These are phyloP conservation scores for Pelosia muscerda DNA, from an alignment of 2,888 invertebrate species.

Conservation along the genomic window DNA sequence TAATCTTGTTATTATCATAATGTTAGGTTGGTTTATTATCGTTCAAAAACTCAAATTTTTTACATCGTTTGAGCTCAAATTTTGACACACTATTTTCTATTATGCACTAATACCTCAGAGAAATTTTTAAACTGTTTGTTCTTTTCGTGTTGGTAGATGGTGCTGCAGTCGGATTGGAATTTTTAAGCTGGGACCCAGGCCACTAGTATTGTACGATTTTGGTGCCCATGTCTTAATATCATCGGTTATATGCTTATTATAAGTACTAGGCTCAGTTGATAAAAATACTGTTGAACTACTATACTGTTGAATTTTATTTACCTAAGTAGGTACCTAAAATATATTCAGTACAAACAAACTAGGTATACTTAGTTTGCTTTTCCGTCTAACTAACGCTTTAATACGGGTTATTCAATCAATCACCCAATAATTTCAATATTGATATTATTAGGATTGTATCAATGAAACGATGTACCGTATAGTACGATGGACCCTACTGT, in stretches of 20 bases:
- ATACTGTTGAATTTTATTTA: not conserved
- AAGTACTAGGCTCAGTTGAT: slow-evolving; percentile 22
- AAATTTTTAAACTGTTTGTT: no score
- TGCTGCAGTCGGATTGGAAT: no score
- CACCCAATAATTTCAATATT: not conserved
- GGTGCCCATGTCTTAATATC: slow-evolving; percentile 21
- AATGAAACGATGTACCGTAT: slow-evolving; percentile 41
- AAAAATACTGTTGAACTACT: not conserved
- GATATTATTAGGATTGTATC: slow-evolving; percentile 36
- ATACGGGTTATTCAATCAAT: not conserved
- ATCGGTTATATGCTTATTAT: slow-evolving; percentile 19
- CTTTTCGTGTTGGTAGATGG: no score
- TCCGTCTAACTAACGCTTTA: not conserved
- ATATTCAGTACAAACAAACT: not conserved
- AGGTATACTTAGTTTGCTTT: not conserved
- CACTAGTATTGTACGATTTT: slow-evolving; percentile 15
- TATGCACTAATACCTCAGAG: no score
- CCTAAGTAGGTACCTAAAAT: not conserved
- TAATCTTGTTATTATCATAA: slow-evolving; percentile 15
- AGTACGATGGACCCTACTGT: slow-evolving; percentile 34
- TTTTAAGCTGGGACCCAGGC: no score
- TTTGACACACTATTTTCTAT: no score
- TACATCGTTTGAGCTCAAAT: no score
- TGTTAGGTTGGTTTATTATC: no score
- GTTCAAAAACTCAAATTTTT: no score